These are phyloP conservation scores for Melieria picta DNA, from an alignment of 2,888 invertebrate species.

Conservation along the genomic window DNA sequence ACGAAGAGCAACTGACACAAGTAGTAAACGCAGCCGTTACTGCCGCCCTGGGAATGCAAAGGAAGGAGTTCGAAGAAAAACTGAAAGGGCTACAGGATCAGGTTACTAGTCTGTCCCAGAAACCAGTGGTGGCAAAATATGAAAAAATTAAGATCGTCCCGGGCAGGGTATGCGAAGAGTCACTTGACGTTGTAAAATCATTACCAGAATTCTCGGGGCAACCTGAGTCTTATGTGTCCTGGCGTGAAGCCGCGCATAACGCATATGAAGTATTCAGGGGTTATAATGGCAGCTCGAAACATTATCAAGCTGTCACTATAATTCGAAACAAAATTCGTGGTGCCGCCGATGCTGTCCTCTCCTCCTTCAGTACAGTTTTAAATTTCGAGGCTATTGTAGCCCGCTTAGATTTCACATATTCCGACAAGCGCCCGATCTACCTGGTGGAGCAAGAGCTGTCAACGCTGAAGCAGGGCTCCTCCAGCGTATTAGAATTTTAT, in stretches of 20 bases:
- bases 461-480: constrained; percentile 23
- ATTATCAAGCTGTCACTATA: constrained; percentile 12
- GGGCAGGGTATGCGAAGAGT: too few relatives aligned
- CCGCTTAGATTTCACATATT: not conserved
- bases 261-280: not conserved
- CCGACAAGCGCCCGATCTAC: not conserved
- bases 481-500: constrained; percentile 25
- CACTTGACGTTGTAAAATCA: not conserved
- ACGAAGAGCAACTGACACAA: too few relatives aligned
- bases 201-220: not conserved
- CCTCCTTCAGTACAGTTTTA: not conserved
- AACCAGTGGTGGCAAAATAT: not conserved
- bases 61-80: too few relatives aligned
- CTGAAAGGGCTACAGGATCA: too few relatives aligned
- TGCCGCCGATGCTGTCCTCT: not conserved
- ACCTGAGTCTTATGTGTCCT: constrained; percentile 2
- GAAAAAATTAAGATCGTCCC: not conserved
- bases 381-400: not conserved
- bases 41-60: too few relatives aligned
- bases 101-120: not conserved
- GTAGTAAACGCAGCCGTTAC: too few relatives aligned
- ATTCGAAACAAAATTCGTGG: not conserved
- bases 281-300: constrained; percentile 1
- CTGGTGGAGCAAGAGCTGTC: constrained; percentile 12
- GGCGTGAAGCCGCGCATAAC: constrained; percentile 3